These are phyloP conservation scores for Meriones unguiculatus DNA, from an alignment of 2,113 vertebrate species.

Conservation along the genomic window DNA sequence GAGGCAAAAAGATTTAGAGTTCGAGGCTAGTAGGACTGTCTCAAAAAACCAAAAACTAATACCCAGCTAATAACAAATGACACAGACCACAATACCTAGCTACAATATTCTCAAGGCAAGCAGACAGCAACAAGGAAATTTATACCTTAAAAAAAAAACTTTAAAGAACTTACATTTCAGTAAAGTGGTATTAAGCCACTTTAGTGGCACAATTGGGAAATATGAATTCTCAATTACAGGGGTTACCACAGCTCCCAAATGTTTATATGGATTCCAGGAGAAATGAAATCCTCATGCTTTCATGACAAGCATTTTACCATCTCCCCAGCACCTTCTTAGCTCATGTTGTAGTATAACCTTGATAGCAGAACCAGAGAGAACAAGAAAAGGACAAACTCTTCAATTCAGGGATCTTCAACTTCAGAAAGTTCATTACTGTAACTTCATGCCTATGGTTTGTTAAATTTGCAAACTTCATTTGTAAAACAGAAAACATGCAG, in stretches of 20 bases:
- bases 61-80: background rate
- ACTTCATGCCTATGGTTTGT: background rate
- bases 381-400: background rate
- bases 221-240: background rate
- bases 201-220: background rate
- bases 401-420: background rate
- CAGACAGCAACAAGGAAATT: conserved; percentile 7
- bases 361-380: background rate
- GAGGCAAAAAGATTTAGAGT: background rate
- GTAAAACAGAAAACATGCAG: background rate
- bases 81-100: background rate
- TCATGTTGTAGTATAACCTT: background rate
- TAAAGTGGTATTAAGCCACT: background rate
- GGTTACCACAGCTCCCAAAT: background rate
- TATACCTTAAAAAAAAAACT: background rate
- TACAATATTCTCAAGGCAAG: background rate
- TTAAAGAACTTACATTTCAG: background rate
- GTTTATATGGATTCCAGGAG: background rate
- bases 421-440: background rate
- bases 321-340: background rate
- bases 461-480: background rate
- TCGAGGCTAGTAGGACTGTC: background rate
- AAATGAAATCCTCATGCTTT: background rate
- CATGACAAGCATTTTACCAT: background rate
- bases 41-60: background rate